Evolutionary conservation across 2,888 invertebrate genomes (phyloP).

Genomic region (Allacma fusca): DNA sequence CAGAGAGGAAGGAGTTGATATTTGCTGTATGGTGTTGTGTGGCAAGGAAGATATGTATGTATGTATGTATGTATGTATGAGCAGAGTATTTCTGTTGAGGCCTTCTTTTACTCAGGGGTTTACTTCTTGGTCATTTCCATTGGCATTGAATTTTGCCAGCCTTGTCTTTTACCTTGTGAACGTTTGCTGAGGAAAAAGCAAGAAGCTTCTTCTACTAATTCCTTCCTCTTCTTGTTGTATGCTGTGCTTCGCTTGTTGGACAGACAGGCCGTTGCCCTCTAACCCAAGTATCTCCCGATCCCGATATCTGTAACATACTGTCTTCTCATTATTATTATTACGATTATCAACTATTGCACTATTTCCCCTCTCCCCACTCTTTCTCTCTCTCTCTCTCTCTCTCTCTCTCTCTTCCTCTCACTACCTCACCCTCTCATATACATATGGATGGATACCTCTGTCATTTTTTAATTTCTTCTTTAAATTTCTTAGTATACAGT

Average conservation of each 20-base stretch:
- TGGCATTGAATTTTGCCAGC: slow-evolving; percentile 35
- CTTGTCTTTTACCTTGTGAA: slow-evolving; percentile 44
- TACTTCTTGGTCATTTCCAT: slow-evolving; percentile 46
- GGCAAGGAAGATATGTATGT: too few species aligned
- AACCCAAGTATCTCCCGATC: slow-evolving; percentile 45
- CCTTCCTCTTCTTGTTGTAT: slow-evolving; percentile 31
- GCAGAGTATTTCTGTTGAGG: slow-evolving; percentile 31
- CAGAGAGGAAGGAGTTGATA: neutral
- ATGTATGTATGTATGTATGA: slow-evolving; percentile 27
- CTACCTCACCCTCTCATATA: too few species aligned
- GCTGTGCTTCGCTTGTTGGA: slow-evolving; percentile 44
- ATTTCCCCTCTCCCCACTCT: slow-evolving; percentile 28
- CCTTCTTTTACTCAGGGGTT: slow-evolving; percentile 32
- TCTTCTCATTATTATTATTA: slow-evolving; percentile 42
- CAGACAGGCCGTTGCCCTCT: slow-evolving; percentile 50
- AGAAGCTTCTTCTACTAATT: slow-evolving; percentile 35
- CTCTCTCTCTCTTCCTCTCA: too few species aligned
- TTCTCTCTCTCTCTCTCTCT: too few species aligned
- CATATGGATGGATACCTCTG: neutral
- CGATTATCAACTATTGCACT: slow-evolving; percentile 42
- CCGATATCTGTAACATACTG: slow-evolving; percentile 44
- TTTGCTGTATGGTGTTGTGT: neutral
- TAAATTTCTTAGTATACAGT: too few species aligned
- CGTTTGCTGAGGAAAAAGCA: slow-evolving; percentile 25
- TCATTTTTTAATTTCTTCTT: neutral